Evolutionary conservation across 2,888 invertebrate genomes (phyloP).

Genomic region (Oegoconia quadripuncta): DNA sequence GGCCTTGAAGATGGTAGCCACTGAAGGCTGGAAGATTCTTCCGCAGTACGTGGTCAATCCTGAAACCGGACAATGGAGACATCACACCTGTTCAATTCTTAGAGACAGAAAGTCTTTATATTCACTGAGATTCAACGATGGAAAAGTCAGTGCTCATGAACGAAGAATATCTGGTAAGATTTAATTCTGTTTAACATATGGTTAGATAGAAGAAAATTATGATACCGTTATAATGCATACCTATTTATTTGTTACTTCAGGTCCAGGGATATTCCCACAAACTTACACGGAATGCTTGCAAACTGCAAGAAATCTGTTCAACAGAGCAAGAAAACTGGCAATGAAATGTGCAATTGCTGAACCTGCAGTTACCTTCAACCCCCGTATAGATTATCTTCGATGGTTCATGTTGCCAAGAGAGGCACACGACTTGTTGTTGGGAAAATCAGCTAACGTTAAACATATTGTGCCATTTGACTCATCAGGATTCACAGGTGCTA

Average conservation of each 20-base stretch:
- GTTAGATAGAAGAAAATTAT: neutral
- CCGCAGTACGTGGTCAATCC: constrained; percentile 93
- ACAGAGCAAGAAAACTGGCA: constrained; percentile 86
- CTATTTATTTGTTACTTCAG: constrained; percentile 53
- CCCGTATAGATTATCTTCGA: constrained; percentile 83
- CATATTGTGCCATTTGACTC: constrained; percentile 88
- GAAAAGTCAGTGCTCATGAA: constrained; percentile 86
- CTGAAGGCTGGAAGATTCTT: constrained; percentile 92
- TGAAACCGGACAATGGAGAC: constrained; percentile 94
- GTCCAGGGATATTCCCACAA: constrained; percentile 85
- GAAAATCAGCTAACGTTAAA: constrained; percentile 87
- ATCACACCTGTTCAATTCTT: constrained; percentile 87
- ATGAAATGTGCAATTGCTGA: constrained; percentile 87
- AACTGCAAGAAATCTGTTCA: constrained; percentile 88
- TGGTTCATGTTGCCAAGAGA: constrained; percentile 96
- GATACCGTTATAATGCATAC: no score
- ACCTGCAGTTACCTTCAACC: constrained; percentile 85
- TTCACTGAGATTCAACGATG: constrained; percentile 86
- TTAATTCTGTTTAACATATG: neutral
- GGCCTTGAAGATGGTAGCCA: constrained; percentile 91
- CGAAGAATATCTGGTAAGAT: constrained; percentile 80
- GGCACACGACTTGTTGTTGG: constrained; percentile 86
- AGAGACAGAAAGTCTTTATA: constrained; percentile 91
- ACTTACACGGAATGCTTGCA: constrained; percentile 88
- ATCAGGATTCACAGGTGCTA: constrained; percentile 74